These are phyloP conservation scores for Drosophila elegans DNA, from an alignment of 1,140 invertebrate species.

Conservation along the genomic window DNA sequence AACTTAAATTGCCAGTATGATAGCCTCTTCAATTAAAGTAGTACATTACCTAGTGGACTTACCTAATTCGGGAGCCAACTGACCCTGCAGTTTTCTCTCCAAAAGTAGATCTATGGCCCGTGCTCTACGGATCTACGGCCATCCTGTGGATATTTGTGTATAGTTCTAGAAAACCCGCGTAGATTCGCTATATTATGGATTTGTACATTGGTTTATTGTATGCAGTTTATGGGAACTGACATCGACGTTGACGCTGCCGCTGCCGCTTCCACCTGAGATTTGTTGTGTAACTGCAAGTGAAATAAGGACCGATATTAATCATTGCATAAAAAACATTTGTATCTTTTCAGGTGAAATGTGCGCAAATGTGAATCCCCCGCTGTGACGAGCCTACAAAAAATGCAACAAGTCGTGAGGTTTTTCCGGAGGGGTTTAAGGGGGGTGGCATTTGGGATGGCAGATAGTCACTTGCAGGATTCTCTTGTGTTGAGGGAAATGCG, in stretches of 20 bases:
- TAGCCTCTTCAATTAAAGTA: no score
- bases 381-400: slow-evolving; percentile 24
- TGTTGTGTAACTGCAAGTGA: slow-evolving; percentile 59
- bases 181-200: slow-evolving; percentile 4
- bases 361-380: slow-evolving; percentile 18
- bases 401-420: slow-evolving; percentile 43
- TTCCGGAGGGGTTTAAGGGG: slow-evolving; percentile 2
- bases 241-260: slow-evolving; percentile 11
- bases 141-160: slow-evolving; percentile 4
- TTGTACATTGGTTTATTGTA: slow-evolving; percentile 45
- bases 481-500: slow-evolving; percentile 41
- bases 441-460: slow-evolving; percentile 22
- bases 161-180: slow-evolving; percentile 5
- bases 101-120: slow-evolving; percentile 13
- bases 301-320: slow-evolving; percentile 19
- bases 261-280: slow-evolving; percentile 30
- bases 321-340: slow-evolving; percentile 23
- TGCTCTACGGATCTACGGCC: slow-evolving; percentile 6
- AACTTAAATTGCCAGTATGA: no score
- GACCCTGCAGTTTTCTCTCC: slow-evolving; percentile 14
- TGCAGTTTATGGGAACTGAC: slow-evolving; percentile 37
- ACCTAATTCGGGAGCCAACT: slow-evolving; percentile 5
- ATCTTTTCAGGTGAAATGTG: slow-evolving; percentile 3
- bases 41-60: background rate
- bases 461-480: slow-evolving; percentile 59